phyloP scores from a whole-genome alignment of 1,140 invertebrate genomes.

The Ips typographus region DNA sequence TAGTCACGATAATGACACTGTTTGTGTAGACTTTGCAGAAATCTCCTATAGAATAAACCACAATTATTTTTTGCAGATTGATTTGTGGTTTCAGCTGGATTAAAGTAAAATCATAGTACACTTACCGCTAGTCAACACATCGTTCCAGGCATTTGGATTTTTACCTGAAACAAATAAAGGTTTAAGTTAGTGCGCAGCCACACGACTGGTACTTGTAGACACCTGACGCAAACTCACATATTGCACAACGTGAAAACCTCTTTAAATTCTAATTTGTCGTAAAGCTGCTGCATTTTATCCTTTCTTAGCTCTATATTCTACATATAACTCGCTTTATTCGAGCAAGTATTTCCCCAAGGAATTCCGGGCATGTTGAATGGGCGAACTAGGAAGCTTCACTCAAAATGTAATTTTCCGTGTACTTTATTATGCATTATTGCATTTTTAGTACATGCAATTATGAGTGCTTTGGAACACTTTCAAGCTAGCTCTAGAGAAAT shows the following conservation, averaged over 20 bases:
- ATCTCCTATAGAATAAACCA: constrained; percentile 5
- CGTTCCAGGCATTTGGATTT: not conserved
- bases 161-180: constrained; percentile 16
- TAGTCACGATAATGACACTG: constrained; percentile 2
- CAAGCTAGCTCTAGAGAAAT: not conserved
- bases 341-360: constrained; percentile 20
- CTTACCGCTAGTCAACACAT: constrained; percentile 14
- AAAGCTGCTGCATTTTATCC: too few relatives aligned
- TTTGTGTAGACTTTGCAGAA: constrained; percentile 7
- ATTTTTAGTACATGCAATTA: not conserved
- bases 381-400: constrained; percentile 18
- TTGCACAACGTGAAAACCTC: too few relatives aligned
- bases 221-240: too few relatives aligned
- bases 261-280: too few relatives aligned
- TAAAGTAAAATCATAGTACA: not conserved
- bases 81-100: not conserved
- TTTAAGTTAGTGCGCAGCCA: too few relatives aligned
- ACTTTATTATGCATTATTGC: constrained; percentile 24
- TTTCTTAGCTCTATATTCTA: not conserved
- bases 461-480: not conserved
- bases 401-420: constrained; percentile 25
- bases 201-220: too few relatives aligned
- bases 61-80: not conserved
- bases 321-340: constrained; percentile 5
- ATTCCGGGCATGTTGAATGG: constrained; percentile 2